Conservation (phyloP, 2,113 vertebrate species). For the Harpagus bidentatus region DNA sequence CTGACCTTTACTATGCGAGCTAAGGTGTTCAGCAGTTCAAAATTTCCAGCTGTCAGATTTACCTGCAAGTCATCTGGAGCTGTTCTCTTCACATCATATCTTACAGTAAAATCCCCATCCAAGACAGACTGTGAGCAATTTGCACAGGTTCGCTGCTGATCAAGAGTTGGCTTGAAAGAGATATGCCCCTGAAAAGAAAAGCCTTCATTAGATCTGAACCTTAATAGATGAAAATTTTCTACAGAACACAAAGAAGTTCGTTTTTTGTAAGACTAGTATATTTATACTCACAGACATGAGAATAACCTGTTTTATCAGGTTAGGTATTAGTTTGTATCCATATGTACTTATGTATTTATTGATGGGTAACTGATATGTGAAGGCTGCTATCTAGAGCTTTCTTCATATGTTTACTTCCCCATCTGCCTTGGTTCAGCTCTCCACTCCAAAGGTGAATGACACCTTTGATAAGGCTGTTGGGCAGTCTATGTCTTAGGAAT, state of each 20-base stretch:
- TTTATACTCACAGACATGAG: neutral
- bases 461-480: neutral
- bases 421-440: neutral
- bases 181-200: constrained; percentile 78
- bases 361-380: neutral
- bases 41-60: neutral
- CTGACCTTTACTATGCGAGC: neutral
- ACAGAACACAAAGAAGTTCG: neutral
- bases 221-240: neutral
- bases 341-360: neutral
- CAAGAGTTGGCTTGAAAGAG: constrained; percentile 83
- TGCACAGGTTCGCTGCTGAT: constrained; percentile 83
- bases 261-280: neutral
- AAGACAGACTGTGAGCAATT: constrained; percentile 76
- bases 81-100: constrained; percentile 86
- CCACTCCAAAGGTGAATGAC: neutral
- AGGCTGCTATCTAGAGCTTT: neutral
- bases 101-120: constrained; percentile 85
- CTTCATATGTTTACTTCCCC: neutral
- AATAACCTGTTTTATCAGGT: neutral
- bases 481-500: neutral
- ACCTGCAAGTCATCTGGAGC: constrained; percentile 82
- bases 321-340: neutral
- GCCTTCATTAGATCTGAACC: neutral
- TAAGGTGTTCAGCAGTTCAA: neutral